Percentiles rank a stretch among this genome's conserved stretches.
Conservation (phyloP, 2,113 vertebrate genomes). For the Ancistrus triradiatus region DNA sequence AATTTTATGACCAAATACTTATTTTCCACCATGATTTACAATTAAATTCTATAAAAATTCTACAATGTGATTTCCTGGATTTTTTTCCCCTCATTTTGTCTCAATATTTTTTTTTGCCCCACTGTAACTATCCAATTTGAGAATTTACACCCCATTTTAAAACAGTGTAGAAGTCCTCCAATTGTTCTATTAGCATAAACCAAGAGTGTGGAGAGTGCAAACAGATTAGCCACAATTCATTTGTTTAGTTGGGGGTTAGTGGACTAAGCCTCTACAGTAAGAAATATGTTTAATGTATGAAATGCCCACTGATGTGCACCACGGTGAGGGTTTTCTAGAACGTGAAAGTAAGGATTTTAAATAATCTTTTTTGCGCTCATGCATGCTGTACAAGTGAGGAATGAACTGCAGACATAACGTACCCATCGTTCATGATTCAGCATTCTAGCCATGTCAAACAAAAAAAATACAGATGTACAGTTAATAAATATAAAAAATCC, state of each 20-base stretch:
- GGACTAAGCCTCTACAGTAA: background rate
- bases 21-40: no score
- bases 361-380: constrained; percentile 52
- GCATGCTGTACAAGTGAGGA: constrained; percentile 62
- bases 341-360: constrained; percentile 13
- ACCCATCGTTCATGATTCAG: constrained; percentile 81
- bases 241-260: constrained; percentile 30
- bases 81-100: no score
- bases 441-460: constrained; percentile 72
- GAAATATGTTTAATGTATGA: no score
- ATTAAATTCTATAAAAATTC: no score
- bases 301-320: background rate
- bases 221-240: background rate
- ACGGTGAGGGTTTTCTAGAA: constrained; percentile 2
- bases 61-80: no score
- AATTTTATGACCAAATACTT: no score
- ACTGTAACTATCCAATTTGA: no score
- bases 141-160: no score
- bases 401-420: constrained; percentile 75
- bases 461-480: constrained; percentile 65
- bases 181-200: background rate
- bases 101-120: no score
- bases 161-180: no score
- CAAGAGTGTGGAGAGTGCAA: constrained; percentile 7
- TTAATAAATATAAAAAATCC: constrained; percentile 30